A percentile compares a stretch with the other conserved stretches of the same genome.
Conservation (phyloP, 2,888 invertebrate species). For the Cenopis cana region DNA sequence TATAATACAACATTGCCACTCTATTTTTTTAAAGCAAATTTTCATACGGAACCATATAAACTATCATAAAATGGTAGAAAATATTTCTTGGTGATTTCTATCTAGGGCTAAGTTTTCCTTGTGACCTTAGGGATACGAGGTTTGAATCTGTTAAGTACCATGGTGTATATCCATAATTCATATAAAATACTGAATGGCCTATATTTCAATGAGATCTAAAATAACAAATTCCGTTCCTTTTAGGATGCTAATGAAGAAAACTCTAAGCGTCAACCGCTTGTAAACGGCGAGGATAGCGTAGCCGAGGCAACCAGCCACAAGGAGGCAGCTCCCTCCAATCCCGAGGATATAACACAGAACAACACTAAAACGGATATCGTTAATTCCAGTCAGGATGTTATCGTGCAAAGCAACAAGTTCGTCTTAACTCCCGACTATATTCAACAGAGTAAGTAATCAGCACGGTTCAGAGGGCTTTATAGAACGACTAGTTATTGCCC, state of each 20-base stretch:
- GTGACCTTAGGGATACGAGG: background rate
- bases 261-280: slow-evolving; percentile 68
- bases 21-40: too few species aligned
- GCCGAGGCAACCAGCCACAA: slow-evolving; percentile 72
- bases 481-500: background rate
- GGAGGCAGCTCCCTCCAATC: slow-evolving; percentile 73
- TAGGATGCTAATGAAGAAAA: slow-evolving; percentile 73
- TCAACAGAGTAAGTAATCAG: slow-evolving; percentile 93
- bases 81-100: background rate
- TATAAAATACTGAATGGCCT: background rate
- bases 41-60: background rate
- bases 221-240: slow-evolving; percentile 44
- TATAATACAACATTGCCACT: too few species aligned
- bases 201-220: background rate
- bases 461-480: too few species aligned
- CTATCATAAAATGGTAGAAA: background rate
- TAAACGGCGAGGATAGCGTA: slow-evolving; percentile 78
- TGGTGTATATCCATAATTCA: background rate
- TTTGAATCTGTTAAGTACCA: background rate
- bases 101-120: background rate
- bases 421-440: slow-evolving; percentile 96
- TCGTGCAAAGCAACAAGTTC: slow-evolving; percentile 85
- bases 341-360: slow-evolving; percentile 72
- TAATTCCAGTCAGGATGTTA: slow-evolving; percentile 63
- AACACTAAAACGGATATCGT: slow-evolving; percentile 75